Conservation (phyloP, 2,113 vertebrate genomes). For the Dasyurus viverrinus region DNA sequence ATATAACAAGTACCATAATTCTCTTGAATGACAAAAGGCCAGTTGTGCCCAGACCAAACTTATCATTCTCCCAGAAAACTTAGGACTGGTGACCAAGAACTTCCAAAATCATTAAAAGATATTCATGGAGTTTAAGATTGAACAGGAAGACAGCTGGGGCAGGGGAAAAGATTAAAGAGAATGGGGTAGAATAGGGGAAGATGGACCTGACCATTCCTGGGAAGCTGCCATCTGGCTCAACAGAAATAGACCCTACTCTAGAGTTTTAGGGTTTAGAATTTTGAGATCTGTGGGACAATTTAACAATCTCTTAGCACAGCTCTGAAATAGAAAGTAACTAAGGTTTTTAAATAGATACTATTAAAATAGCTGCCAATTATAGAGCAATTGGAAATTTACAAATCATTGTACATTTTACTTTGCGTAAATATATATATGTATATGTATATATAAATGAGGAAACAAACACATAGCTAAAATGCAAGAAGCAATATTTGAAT, state of each 20-base stretch:
- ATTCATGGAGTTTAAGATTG: neutral
- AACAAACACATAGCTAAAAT: neutral
- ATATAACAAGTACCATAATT: conserved; percentile 48
- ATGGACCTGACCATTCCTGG: neutral
- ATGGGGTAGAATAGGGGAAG: neutral
- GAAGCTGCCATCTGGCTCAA: neutral
- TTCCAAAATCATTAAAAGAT: neutral
- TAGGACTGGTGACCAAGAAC: neutral
- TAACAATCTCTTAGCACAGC: neutral
- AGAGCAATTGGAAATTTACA: neutral
- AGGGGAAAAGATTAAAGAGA: neutral
- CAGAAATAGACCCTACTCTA: neutral
- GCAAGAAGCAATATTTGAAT: neutral
- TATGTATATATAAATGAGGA: neutral
- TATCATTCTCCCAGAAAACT: neutral
- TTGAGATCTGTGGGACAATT: neutral
- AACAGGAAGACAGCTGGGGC: neutral
- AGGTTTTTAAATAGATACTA: neutral
- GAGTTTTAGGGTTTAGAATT: neutral
- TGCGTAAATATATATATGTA: too few species aligned
- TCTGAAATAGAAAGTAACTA: neutral
- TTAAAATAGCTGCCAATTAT: neutral
- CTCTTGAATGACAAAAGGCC: neutral
- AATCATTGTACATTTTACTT: neutral
- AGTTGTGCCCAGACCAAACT: neutral